phyloP scores from a whole-genome alignment of 2,888 invertebrate species.

The Tachina grossa region DNA sequence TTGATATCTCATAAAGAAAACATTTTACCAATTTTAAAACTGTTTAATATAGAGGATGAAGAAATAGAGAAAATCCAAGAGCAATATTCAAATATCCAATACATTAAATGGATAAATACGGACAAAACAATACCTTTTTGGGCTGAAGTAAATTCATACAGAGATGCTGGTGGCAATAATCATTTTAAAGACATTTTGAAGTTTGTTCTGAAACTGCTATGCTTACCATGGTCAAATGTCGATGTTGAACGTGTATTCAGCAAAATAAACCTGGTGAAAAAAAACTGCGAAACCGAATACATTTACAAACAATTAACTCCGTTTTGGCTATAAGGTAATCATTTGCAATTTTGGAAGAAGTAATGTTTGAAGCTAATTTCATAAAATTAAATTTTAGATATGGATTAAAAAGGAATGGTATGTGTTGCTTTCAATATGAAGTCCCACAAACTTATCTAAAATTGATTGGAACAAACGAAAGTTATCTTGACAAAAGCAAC shows the following conservation, averaged over 20 bases:
- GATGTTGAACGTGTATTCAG: neutral
- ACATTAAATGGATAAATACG: slow-evolving; percentile 18
- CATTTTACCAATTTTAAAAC: slow-evolving; percentile 12
- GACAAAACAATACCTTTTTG: slow-evolving; percentile 20
- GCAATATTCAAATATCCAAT: slow-evolving; percentile 15
- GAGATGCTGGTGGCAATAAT: slow-evolving; percentile 18
- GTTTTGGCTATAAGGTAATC: slow-evolving; percentile 12
- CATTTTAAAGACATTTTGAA: slow-evolving; percentile 14
- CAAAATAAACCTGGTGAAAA: slow-evolving; percentile 6
- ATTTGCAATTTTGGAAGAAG: neutral
- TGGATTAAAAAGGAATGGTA: neutral
- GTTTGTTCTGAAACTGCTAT: slow-evolving; percentile 4
- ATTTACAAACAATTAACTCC: slow-evolving; percentile 14
- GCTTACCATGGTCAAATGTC: slow-evolving; percentile 17
- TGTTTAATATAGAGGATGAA: neutral
- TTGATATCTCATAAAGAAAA: slow-evolving; percentile 8
- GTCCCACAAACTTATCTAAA: slow-evolving; percentile 5
- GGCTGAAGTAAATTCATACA: slow-evolving; percentile 11
- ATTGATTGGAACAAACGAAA: neutral
- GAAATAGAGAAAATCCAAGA: slow-evolving; percentile 6
- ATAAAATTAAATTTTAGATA: slow-evolving; percentile 5
- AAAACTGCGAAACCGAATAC: slow-evolving; percentile 1
- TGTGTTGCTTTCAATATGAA: slow-evolving; percentile 13
- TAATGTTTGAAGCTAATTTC: neutral
- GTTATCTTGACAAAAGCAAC: slow-evolving; percentile 9